Base-by-base conservation (phyloP, 2,797 vertebrate species). In the Lithobates sylvaticus region DNA sequence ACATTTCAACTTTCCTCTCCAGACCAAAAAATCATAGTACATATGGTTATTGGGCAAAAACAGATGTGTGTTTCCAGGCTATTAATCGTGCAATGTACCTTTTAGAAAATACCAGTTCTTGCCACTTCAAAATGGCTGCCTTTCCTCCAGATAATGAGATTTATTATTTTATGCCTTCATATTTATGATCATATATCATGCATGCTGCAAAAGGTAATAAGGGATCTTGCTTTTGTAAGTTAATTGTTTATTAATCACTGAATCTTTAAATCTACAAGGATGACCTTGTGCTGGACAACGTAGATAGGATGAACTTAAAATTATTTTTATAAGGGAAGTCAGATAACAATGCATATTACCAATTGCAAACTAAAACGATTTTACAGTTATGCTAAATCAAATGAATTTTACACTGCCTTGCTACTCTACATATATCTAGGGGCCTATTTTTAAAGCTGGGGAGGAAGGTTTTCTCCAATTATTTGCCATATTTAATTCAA, bases 21-120 rank as follows among this genome's bases (percentile, higher is more conserved):
- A 29, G 29, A 42, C 50, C 71, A 26, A 16, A 16, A 54, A 39
- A 61, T 82, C 34, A 73, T 64, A 73, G 72, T 68, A 8, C 27
- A 67, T 75, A 68, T 75, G 36, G 64, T 23, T 42, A 65, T 42
- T 73, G 80, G 36, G 42, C 16, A 67, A 12, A 68, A 72, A 61
- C 72, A 76, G 81, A 83, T 68, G 81, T 67, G 58, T 50, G 12
- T 65, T 75, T 76, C 26, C 71, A n/a, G 16, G 12, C 16, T 54
- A 83, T 83, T 83, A 83, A 83, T 58, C 39, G n/a, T 75, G 5
- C 50, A 82, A 64, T 16, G 9, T 42, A 64, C 69, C 70, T 72
- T 4, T 18, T 64, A 34, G 65, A 82, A 42, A 73, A 74, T 50
- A 81, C 69, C 44, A 65, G 72, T 50, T 64, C 58, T 65, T 65